A percentile compares a stretch with the other conserved stretches of the same genome.
These are phyloP conservation scores for Pseudopleuronectes americanus DNA, from an alignment of 2,797 vertebrate species.

Conservation along the genomic window DNA sequence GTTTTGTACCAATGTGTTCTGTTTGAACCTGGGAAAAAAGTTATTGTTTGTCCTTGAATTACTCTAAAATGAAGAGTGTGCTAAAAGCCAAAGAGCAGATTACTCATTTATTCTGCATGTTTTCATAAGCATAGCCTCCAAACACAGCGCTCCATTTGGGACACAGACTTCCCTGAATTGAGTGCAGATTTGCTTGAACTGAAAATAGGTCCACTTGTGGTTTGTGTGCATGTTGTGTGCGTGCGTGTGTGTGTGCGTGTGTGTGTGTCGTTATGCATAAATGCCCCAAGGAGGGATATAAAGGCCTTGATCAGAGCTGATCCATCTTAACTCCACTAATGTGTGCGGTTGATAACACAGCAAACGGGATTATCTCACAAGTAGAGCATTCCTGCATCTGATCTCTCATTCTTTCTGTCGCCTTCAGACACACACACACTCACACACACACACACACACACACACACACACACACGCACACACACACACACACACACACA, in stretches of 20 bases:
- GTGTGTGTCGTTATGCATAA: slow-evolving; percentile 19
- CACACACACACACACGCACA: slow-evolving; percentile 26
- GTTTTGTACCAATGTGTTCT: slow-evolving; percentile 12
- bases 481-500: background rate
- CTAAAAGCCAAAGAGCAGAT: slow-evolving; percentile 36
- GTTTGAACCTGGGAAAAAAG: background rate
- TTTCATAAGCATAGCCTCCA: slow-evolving; percentile 49
- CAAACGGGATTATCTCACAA: slow-evolving; percentile 77
- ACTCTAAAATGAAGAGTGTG: slow-evolving; percentile 14
- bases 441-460: slow-evolving; percentile 2
- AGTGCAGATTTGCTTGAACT: slow-evolving; percentile 51
- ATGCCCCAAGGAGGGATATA: slow-evolving; percentile 53
- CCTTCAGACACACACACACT: slow-evolving; percentile 24
- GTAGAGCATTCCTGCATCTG: slow-evolving; percentile 66
- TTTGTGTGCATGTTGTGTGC: slow-evolving; percentile 20
- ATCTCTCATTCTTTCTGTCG: slow-evolving; percentile 30
- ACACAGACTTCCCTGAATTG: slow-evolving; percentile 45
- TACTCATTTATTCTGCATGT: slow-evolving; percentile 41
- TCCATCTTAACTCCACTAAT: slow-evolving; percentile 67
- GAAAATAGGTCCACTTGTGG: slow-evolving; percentile 52
- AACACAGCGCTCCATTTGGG: slow-evolving; percentile 56
- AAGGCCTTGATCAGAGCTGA: slow-evolving; percentile 69
- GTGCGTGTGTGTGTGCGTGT: slow-evolving; percentile 15
- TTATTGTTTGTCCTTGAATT: slow-evolving; percentile 36
- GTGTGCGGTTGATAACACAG: slow-evolving; percentile 70